A percentile compares a stretch with the other conserved stretches of the same genome.
phyloP scores from a whole-genome alignment of 1,140 invertebrate genomes.

The Stegodyphus mimosarum region DNA sequence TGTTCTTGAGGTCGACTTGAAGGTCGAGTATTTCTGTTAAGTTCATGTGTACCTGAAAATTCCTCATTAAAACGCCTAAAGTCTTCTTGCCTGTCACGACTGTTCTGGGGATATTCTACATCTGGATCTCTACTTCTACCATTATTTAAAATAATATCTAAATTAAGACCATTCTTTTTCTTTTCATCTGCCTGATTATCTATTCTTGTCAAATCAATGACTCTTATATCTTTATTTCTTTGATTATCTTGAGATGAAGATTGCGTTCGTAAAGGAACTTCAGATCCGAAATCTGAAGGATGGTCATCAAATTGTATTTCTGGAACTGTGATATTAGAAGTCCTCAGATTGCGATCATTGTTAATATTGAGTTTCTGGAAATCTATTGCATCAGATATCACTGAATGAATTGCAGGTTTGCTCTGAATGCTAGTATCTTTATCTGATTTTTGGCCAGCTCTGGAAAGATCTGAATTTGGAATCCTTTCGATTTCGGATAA shows the following conservation, averaged over 20 bases:
- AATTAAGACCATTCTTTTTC: neutral
- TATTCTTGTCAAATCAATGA: neutral
- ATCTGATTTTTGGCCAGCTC: constrained; percentile 9
- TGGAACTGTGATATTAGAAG: constrained; percentile 27
- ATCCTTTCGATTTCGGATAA: neutral
- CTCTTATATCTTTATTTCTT: neutral
- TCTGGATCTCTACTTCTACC: constrained; percentile 29
- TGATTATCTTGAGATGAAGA: neutral
- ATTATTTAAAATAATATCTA: constrained; percentile 5
- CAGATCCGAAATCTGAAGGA: constrained; percentile 18
- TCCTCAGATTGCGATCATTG: constrained; percentile 10
- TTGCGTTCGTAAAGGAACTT: neutral
- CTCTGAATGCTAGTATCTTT: constrained; percentile 3
- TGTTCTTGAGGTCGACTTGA: neutral
- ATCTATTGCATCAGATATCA: neutral
- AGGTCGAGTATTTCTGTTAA: neutral
- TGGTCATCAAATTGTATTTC: constrained; percentile 46
- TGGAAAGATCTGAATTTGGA: constrained; percentile 8
- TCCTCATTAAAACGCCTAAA: neutral
- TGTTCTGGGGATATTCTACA: neutral
- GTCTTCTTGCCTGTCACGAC: neutral
- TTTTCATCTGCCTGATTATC: neutral
- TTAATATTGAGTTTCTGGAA: constrained; percentile 23
- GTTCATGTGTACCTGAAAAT: neutral
- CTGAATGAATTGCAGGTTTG: neutral